Conservation (phyloP, 2,113 vertebrate genomes). For the Ictalurus punctatus region DNA sequence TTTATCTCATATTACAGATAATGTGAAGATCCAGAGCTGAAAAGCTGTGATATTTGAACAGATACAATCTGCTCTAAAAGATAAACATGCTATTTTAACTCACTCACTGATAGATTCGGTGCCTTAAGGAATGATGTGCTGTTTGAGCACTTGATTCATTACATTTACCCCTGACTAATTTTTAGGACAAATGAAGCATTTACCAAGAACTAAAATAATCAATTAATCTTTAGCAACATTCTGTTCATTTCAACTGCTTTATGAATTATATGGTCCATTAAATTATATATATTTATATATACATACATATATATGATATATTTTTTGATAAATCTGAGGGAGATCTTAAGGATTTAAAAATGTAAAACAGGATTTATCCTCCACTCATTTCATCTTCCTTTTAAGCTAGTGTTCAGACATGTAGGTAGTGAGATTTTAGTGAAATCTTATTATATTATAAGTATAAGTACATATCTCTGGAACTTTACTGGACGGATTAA, state of each 20-base stretch:
- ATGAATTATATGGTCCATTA: background rate
- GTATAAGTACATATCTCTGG: too few relatives aligned
- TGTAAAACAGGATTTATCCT: too few relatives aligned
- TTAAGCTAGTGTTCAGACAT: too few relatives aligned
- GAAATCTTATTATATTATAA: too few relatives aligned
- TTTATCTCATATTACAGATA: slow-evolving; percentile 7
- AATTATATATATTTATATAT: too few relatives aligned
- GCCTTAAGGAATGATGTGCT: background rate
- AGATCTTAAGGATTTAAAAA: too few relatives aligned
- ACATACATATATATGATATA: too few relatives aligned
- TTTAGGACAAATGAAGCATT: background rate
- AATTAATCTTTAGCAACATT: background rate
- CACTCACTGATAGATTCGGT: background rate
- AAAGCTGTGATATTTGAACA: background rate
- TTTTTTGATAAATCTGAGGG: too few relatives aligned
- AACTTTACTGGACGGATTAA: too few relatives aligned
- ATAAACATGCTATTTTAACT: background rate
- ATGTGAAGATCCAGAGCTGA: background rate
- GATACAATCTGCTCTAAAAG: background rate
- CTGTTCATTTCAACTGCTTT: background rate
- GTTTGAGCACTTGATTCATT: slow-evolving; percentile 2
- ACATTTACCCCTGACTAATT: background rate
- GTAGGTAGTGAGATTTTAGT: too few relatives aligned
- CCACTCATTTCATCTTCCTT: too few relatives aligned
- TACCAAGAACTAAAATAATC: background rate